phyloP scores from a whole-genome alignment of 2,113 vertebrate species.

The Pseudopipra pipra region DNA sequence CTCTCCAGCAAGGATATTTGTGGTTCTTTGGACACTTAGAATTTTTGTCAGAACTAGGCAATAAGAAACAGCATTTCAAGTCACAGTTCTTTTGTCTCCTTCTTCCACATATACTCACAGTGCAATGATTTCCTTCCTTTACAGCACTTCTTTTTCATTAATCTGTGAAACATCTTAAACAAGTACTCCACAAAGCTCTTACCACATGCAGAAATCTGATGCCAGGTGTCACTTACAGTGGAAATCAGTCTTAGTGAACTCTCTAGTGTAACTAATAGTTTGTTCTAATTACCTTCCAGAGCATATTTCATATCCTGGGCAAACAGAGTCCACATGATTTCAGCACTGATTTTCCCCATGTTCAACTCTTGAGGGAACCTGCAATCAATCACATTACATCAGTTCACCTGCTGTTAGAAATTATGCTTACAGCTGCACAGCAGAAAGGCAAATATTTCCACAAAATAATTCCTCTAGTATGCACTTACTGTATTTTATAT shows the following conservation, averaged over 20 bases:
- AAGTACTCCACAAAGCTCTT: background rate
- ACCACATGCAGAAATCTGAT: background rate
- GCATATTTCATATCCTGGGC: conserved; percentile 96
- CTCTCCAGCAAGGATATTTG: background rate
- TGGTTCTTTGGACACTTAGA: background rate
- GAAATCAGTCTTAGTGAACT: background rate
- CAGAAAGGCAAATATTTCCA: background rate
- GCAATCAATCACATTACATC: conserved; percentile 54
- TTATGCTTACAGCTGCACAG: background rate
- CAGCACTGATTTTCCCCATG: conserved; percentile 90
- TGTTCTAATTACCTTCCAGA: conserved; percentile 85
- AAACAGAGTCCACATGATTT: conserved; percentile 93
- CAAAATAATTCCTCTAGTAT: background rate
- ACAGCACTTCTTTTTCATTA: background rate
- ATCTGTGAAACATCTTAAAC: background rate
- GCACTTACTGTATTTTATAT: background rate
- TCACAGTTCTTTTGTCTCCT: background rate
- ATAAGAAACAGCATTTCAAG: background rate
- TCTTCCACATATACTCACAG: background rate
- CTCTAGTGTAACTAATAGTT: background rate
- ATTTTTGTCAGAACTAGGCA: background rate
- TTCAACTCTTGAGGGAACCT: conserved; percentile 97
- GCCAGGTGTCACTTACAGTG: background rate
- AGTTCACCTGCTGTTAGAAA: conserved; percentile 16
- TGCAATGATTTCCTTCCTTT: background rate